A percentile compares a stretch with the other conserved stretches of the same genome.
Conservation (phyloP, 2,113 vertebrate genomes). For the Calyptomena viridis region DNA sequence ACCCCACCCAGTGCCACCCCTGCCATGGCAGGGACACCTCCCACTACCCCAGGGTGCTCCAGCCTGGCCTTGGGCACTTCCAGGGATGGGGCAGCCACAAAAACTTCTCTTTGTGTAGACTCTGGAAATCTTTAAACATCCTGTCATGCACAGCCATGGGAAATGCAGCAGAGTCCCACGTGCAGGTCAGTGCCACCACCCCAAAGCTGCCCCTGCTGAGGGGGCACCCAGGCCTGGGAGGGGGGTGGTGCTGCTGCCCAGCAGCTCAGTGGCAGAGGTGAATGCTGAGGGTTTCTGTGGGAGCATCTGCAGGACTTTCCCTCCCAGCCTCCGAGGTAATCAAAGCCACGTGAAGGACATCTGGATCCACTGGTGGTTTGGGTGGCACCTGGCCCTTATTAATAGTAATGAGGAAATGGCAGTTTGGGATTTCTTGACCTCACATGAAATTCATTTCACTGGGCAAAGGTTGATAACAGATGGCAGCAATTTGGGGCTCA, state of each 20-base stretch:
- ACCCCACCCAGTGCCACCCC: not conserved
- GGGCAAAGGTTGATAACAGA: slow-evolving; percentile 43
- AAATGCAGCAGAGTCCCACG: rapidly evolving
- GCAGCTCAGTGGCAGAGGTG: not conserved
- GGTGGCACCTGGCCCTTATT: slow-evolving; percentile 51
- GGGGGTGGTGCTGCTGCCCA: rapidly evolving
- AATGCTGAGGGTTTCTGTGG: rapidly evolving
- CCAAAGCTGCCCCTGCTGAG: not conserved
- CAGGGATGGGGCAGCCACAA: not conserved
- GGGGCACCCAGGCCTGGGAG: not conserved
- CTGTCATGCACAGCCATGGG: rapidly evolving
- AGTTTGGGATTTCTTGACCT: slow-evolving; percentile 56
- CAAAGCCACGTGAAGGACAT: slow-evolving; percentile 22
- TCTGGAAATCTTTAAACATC: not conserved
- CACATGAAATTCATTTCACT: slow-evolving; percentile 9
- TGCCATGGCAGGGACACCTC: not conserved
- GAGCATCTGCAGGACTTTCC: not conserved
- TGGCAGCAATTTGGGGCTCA: slow-evolving; percentile 38
- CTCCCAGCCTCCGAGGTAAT: not conserved
- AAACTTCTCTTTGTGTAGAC: not conserved
- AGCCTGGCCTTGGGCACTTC: not conserved
- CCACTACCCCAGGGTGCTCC: not conserved
- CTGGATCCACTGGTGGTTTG: not conserved
- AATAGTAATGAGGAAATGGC: slow-evolving; percentile 43
- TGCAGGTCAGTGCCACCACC: not conserved